A percentile compares a stretch with the other conserved stretches of the same genome.
Evolutionary conservation across 2,888 invertebrate species (phyloP).

Genomic region (Rotaria sp.): DNA sequence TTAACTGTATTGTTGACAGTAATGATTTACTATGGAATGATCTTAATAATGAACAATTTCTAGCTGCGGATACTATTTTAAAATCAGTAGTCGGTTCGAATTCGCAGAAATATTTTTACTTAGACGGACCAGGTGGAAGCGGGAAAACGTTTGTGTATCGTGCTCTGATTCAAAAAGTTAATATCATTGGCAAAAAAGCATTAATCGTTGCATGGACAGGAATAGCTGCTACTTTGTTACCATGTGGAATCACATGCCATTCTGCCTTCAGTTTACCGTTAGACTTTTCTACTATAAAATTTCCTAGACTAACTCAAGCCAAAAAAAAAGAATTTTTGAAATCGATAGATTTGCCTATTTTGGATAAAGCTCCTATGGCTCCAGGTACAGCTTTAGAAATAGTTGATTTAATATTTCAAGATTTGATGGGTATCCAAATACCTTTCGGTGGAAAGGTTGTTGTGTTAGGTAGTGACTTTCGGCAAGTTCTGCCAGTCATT

Average conservation of each 20-base stretch:
- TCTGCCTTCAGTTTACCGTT: not conserved
- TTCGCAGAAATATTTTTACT: not conserved
- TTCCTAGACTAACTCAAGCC: not conserved
- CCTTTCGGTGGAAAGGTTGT: slow-evolving; percentile 30
- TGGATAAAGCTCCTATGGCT: not conserved
- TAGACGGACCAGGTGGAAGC: no score
- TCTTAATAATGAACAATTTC: not conserved
- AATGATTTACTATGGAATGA: no score
- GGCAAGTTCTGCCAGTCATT: slow-evolving; percentile 7
- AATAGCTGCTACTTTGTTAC: not conserved
- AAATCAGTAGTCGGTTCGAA: not conserved
- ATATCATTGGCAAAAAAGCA: not conserved
- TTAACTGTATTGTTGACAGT: no score
- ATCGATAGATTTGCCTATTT: not conserved
- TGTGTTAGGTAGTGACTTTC: slow-evolving; percentile 19
- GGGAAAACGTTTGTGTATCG: not conserved
- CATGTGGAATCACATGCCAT: not conserved
- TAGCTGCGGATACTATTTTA: not conserved
- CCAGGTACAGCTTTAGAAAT: not conserved
- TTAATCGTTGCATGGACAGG: not conserved
- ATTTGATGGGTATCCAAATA: not conserved
- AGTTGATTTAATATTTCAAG: not conserved
- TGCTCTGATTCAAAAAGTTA: not conserved
- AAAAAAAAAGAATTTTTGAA: not conserved
- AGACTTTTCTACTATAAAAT: not conserved